Percentiles rank a stretch among this genome's conserved stretches.
These are phyloP conservation scores for Iphiclides podalirius DNA, from an alignment of 2,888 invertebrate species.

Conservation along the genomic window DNA sequence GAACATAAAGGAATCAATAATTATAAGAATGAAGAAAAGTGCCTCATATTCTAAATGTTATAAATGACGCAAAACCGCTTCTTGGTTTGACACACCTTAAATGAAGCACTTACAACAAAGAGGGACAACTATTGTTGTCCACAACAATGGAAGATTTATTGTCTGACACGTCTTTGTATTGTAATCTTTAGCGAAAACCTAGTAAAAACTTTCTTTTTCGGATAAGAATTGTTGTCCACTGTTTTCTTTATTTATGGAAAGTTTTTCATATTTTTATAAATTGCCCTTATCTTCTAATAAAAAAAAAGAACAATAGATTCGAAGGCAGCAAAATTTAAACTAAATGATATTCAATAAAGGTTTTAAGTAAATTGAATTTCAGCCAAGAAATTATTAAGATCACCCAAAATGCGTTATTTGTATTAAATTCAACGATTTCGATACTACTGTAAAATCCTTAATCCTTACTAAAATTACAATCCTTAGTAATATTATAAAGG, in stretches of 20 bases:
- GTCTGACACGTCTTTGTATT: slow-evolving; percentile 28
- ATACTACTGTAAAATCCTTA: too few species aligned
- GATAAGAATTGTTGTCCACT: not conserved
- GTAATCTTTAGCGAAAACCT: slow-evolving; percentile 7
- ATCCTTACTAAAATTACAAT: too few species aligned
- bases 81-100: slow-evolving; percentile 32
- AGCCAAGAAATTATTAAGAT: too few species aligned
- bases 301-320: not conserved
- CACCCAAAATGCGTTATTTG: too few species aligned
- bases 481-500: too few species aligned
- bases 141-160: slow-evolving; percentile 73
- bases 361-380: too few species aligned
- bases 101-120: slow-evolving; percentile 62
- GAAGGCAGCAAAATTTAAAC: too few species aligned
- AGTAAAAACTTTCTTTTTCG: slow-evolving; percentile 3
- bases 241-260: not conserved
- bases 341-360: too few species aligned
- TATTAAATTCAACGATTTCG: too few species aligned
- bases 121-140: slow-evolving; percentile 71
- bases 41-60: too few species aligned
- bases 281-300: not conserved
- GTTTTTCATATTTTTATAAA: not conserved
- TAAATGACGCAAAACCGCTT: not conserved
- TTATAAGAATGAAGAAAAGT: too few species aligned
- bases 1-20: too few species aligned